Conservation (phyloP, 2,113 vertebrate genomes). For the Picathartes gymnocephalus region DNA sequence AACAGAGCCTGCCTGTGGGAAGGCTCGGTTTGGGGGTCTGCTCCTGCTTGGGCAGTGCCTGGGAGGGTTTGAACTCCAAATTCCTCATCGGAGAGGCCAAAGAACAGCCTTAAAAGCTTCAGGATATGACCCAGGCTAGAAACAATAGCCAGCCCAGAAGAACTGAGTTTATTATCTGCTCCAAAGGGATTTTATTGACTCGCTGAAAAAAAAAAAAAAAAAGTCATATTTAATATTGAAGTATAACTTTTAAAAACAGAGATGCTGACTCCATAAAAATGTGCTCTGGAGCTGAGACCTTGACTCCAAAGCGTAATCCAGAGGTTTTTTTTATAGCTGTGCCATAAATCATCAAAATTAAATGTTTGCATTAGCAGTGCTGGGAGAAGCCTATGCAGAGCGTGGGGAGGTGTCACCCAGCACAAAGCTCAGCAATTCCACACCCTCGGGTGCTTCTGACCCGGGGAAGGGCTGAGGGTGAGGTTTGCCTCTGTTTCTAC, state of each 20-base stretch:
- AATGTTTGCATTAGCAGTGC: constrained; percentile 36
- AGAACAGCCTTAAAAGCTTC: background rate
- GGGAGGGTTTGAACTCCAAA: background rate
- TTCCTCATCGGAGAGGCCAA: background rate
- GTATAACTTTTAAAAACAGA: constrained; percentile 57
- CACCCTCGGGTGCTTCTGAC: background rate
- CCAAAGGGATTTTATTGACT: constrained; percentile 48
- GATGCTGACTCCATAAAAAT: constrained; percentile 62
- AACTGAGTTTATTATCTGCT: constrained; percentile 43
- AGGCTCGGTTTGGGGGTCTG: background rate
- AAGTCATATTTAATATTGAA: constrained; percentile 51
- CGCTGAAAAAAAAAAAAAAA: background rate
- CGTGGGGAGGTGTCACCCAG: background rate
- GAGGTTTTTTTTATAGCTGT: background rate
- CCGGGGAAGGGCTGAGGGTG: fast-evolving
- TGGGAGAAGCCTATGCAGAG: background rate
- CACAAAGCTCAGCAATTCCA: background rate
- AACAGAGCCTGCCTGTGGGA: background rate
- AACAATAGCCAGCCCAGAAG: constrained; percentile 27
- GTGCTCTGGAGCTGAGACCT: constrained; percentile 47
- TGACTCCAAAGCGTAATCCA: constrained; percentile 53
- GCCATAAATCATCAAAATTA: constrained; percentile 67
- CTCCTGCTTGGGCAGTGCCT: background rate
- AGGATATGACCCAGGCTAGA: background rate
- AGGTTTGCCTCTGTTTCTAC: fast-evolving